Evolutionary conservation across 1,140 invertebrate species (phyloP), one percentile per base, ranked within the genome.

Genomic region (Acromyrmex echinatior): DNA sequence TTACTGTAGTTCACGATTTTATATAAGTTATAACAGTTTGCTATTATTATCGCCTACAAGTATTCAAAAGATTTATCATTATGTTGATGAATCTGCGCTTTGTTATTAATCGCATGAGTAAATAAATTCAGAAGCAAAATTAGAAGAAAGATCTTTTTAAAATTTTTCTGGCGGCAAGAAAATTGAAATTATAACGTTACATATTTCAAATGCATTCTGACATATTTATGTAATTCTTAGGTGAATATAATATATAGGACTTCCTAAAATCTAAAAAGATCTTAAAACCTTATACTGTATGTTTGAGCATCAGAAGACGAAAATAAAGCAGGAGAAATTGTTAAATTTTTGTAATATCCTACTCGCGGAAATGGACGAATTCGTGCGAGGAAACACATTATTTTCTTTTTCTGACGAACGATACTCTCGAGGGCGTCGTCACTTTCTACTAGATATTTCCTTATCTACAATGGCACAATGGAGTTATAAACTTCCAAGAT

Each of bases 401-500:
- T 70, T 80, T 81, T 78, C 31, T 60, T 58, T 25, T 68, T 49
- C 21, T 4, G 0, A n/a, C 6, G 9, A 56, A 53, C 9, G 31
- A 31, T 56, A 81, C 58, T 56, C 77, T 68, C 45, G n/a, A 58
- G 49, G 51, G 65, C 16, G 49, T 81, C 65, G 18, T 35, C 49
- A 28, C 65, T 81, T 35, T 80, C n/a, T 7, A 21, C 25, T 49
- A 49, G 9, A 4, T 68, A 39, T 51, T 25, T 70, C 10, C 78
- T 70, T 81, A 81, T 71, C 65, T 81, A 25, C 5, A 31, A 70
- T 71, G 51, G 21, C 16, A 71, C 78, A 56, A 81, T 81, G 31
- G 31, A 56, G 49, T 58, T 81, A 71, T 81, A 81, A 81, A 81
- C 31, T 58, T 58, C 3, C 49, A 2, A 45, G 65, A 39, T 58